Evolutionary conservation across 2,888 invertebrate genomes (phyloP).

Genomic region (Mesorhabditis belari): DNA sequence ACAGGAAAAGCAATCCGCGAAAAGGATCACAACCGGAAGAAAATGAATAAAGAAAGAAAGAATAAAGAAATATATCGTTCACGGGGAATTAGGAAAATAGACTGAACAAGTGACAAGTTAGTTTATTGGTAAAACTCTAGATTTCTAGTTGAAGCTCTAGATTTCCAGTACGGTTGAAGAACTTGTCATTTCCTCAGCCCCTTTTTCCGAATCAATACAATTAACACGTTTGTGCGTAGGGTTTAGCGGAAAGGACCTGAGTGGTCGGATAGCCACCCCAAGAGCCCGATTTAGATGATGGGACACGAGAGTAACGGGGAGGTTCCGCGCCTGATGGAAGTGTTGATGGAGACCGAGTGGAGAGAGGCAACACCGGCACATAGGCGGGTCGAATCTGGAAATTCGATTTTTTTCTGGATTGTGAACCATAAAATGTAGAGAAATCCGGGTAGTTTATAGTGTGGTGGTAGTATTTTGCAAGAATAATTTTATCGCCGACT

Average conservation of each 20-base stretch:
- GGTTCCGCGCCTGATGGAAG: conserved; percentile 2
- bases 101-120: background rate
- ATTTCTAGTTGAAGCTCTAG: background rate
- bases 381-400: conserved; percentile 21
- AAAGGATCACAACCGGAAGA: too few species aligned
- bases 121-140: background rate
- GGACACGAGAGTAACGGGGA: conserved; percentile 26
- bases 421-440: too few species aligned
- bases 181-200: too few species aligned
- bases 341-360: conserved; percentile 1
- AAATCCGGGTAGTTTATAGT: too few species aligned
- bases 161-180: background rate
- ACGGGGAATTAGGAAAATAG: background rate
- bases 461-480: too few species aligned
- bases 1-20: too few species aligned
- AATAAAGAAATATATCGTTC: too few species aligned
- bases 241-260: conserved; percentile 35
- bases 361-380: conserved; percentile 9
- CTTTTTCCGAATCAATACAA: too few species aligned
- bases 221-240: conserved; percentile 44
- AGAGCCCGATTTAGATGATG: conserved; percentile 46
- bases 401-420: too few species aligned
- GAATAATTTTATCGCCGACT: too few species aligned
- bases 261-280: conserved; percentile 50
- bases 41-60: too few species aligned